Percentiles rank a stretch among this genome's conserved stretches.
Evolutionary conservation across 1,140 invertebrate genomes (phyloP).

Genomic region (Latrodectus geometricus): DNA sequence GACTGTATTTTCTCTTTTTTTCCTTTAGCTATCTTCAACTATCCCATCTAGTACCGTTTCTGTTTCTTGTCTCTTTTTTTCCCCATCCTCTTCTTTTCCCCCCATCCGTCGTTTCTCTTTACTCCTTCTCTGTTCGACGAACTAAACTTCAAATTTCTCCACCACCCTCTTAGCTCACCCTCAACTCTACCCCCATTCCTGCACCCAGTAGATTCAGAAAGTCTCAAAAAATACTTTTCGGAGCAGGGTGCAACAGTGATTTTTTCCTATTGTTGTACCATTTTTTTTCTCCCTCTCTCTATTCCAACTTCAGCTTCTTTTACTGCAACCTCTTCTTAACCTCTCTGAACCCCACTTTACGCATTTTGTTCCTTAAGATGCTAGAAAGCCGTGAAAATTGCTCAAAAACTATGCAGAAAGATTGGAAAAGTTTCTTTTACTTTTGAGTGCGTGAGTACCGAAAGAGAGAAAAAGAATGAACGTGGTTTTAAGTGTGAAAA

Average conservation of each 20-base stretch:
- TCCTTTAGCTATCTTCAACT: constrained; percentile 21
- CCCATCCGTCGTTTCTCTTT: background rate
- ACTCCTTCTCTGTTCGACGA: background rate
- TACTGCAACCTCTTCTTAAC: constrained; percentile 27
- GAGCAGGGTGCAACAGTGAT: constrained; percentile 14
- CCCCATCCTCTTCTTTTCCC: background rate
- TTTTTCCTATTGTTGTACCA: background rate
- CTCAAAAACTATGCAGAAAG: background rate
- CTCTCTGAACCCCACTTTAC: constrained; percentile 20
- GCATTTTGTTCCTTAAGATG: constrained; percentile 29
- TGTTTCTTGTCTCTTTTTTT: background rate
- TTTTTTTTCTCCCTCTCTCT: background rate
- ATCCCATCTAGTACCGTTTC: background rate
- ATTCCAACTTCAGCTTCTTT: constrained; percentile 7
- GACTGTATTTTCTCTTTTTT: constrained; percentile 46
- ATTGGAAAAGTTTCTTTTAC: background rate
- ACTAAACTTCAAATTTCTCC: constrained; percentile 39
- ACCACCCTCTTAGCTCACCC: background rate
- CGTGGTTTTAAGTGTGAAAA: background rate
- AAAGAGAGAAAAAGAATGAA: background rate
- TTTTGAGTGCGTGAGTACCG: background rate
- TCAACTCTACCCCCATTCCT: background rate
- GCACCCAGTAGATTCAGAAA: background rate
- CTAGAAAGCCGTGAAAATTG: constrained; percentile 10
- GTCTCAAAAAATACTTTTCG: constrained; percentile 37